phyloP scores from a whole-genome alignment of 2,797 vertebrate genomes.

The Centropyge bicolor region DNA sequence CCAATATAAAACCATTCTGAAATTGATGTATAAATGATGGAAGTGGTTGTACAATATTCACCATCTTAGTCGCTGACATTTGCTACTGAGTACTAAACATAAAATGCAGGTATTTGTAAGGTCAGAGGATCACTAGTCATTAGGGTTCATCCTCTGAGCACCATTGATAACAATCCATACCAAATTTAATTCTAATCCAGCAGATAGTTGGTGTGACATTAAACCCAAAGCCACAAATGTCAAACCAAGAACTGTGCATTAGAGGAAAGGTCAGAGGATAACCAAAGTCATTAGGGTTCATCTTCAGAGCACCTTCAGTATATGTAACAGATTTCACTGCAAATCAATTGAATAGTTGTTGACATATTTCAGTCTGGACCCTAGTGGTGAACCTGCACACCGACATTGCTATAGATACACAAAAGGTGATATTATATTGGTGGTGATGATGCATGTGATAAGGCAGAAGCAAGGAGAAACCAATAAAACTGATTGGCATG shows the following conservation, averaged over 20 bases:
- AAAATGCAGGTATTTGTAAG: not conserved
- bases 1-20: not conserved
- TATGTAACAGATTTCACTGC: not conserved
- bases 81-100: not conserved
- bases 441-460: constrained; percentile 63
- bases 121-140: not conserved
- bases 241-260: not conserved
- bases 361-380: constrained; percentile 18
- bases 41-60: not conserved
- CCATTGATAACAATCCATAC: not conserved
- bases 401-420: constrained; percentile 10
- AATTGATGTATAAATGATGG: not conserved
- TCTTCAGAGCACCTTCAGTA: not conserved
- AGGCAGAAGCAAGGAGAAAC: constrained; percentile 73
- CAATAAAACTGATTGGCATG: constrained; percentile 77
- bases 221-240: not conserved
- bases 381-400: constrained; percentile 8
- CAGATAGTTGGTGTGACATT: too few relatives aligned
- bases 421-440: constrained; percentile 40
- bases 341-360: not conserved
- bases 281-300: not conserved
- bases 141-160: not conserved
- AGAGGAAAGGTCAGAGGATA: not conserved
- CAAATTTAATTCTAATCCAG: not conserved
- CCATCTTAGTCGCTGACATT: not conserved